phyloP scores from a whole-genome alignment of 2,113 vertebrate species.

The Promerops cafer region DNA sequence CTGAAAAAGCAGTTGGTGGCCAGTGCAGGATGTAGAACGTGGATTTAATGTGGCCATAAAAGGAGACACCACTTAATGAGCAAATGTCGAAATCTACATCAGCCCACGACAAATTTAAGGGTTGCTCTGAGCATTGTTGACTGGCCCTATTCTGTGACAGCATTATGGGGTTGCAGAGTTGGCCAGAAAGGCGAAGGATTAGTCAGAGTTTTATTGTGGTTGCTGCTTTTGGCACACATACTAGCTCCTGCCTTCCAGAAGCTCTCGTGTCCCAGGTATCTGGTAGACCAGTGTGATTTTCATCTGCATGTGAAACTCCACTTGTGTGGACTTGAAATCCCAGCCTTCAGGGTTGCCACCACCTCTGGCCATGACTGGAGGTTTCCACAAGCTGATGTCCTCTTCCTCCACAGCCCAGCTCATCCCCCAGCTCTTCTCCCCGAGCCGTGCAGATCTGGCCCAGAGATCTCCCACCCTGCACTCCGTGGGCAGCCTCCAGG shows the following conservation, averaged over 20 bases:
- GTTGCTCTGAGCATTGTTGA: background rate
- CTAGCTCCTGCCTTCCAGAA: background rate
- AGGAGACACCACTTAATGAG: constrained; percentile 6
- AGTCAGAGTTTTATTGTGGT: background rate
- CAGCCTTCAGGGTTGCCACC: background rate
- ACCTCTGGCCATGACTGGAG: background rate
- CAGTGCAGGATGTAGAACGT: background rate
- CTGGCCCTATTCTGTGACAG: background rate
- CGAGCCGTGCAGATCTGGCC: background rate
- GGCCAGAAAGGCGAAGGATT: background rate
- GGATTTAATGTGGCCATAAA: background rate
- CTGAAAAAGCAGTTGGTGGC: background rate
- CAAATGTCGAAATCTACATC: background rate
- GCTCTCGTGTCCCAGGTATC: background rate
- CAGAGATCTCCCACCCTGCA: background rate
- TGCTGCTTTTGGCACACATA: fast-evolving
- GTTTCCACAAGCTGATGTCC: background rate
- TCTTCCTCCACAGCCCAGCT: background rate
- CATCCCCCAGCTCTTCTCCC: background rate
- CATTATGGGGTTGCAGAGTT: background rate
- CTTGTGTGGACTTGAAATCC: background rate
- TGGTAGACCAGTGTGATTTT: background rate
- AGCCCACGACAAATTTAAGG: background rate
- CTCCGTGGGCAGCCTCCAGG: background rate
- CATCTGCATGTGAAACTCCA: background rate